These are phyloP conservation scores for Hyphantria cunea DNA, from an alignment of 1,140 invertebrate genomes.

Conservation along the genomic window DNA sequence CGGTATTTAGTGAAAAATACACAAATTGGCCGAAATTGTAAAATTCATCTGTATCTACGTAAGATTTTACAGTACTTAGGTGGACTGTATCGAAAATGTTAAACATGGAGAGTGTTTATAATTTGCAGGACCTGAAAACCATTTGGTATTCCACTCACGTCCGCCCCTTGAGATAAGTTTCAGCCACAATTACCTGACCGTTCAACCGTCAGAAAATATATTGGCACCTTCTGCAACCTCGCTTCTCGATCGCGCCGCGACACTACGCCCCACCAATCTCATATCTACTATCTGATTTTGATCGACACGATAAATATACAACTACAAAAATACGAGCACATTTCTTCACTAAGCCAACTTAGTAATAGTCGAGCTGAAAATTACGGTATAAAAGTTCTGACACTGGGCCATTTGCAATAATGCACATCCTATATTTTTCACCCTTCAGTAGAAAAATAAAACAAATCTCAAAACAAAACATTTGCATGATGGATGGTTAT, in stretches of 20 bases:
- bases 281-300: conserved; percentile 64
- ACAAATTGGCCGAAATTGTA: no score
- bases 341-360: conserved; percentile 25
- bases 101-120: conserved; percentile 56
- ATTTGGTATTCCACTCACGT: conserved; percentile 73
- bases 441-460: conserved; percentile 38
- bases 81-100: conserved; percentile 8
- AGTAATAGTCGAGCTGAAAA: conserved; percentile 32
- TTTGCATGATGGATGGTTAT: conserved; percentile 62
- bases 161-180: conserved; percentile 75
- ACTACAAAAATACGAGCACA: conserved; percentile 27
- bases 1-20: no score
- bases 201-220: conserved; percentile 79
- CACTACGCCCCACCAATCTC: conserved; percentile 44
- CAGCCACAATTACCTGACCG: conserved; percentile 80
- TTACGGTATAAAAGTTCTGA: conserved; percentile 27
- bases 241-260: conserved; percentile 34
- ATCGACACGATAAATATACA: conserved; percentile 37
- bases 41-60: no score
- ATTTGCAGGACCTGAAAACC: conserved; percentile 64
- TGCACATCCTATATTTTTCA: conserved; percentile 7
- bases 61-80: neutral
- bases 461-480: conserved; percentile 49
- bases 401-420: conserved; percentile 12
- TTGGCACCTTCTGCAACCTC: conserved; percentile 70